phyloP scores from a whole-genome alignment of 2,797 vertebrate species.

The Dendrocincla fuliginosa region DNA sequence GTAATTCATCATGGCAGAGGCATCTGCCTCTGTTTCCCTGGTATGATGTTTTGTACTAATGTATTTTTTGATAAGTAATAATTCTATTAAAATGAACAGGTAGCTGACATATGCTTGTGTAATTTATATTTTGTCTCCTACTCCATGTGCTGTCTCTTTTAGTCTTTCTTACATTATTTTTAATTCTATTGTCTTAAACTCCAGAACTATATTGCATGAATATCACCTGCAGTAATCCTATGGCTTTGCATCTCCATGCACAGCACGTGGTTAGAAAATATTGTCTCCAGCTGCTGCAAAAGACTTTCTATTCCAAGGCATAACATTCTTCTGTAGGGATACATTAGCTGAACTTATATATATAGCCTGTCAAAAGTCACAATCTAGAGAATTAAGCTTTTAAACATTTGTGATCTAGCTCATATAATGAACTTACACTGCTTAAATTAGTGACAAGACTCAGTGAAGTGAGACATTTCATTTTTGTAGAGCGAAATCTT shows the following conservation, averaged over 20 bases:
- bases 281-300: slow-evolving; percentile 12
- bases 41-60: not conserved
- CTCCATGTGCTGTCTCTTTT: not conserved
- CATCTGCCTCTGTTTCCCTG: not conserved
- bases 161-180: not conserved
- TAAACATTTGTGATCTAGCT: slow-evolving; percentile 3
- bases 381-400: slow-evolving; percentile 20
- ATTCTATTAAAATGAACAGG: not conserved
- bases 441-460: slow-evolving; percentile 7
- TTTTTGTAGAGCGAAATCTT: slow-evolving; percentile 38
- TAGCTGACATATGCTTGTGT: not conserved
- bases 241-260: not conserved
- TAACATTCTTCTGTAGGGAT: not conserved
- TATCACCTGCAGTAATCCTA: not conserved
- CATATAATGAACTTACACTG: not conserved
- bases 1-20: not conserved
- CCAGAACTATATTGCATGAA: not conserved
- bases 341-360: not conserved
- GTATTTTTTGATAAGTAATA: not conserved
- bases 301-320: not conserved
- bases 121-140: not conserved
- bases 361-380: not conserved
- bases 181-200: not conserved
- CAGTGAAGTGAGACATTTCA: not conserved
- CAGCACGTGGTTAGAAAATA: not conserved